Base-by-base conservation (phyloP, 2,888 invertebrate genomes). In the Pelosia muscerda region DNA sequence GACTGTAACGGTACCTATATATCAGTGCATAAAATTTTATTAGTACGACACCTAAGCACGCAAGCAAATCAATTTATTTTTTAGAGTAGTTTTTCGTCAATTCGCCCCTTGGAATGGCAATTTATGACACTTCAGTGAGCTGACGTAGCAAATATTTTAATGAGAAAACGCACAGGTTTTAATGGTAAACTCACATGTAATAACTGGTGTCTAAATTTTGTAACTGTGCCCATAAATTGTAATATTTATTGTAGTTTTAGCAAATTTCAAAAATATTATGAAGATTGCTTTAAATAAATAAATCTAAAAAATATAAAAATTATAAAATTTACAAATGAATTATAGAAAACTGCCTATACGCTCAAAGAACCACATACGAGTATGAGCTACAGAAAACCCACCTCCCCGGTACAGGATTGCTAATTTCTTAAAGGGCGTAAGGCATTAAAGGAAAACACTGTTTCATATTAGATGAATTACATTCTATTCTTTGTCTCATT, bases 11-110 rank as follows among this genome's bases (percentile, higher is more conserved):
- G 65, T 68, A n/a, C n/a, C n/a, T n/a, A 68, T 73, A 68, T 78
- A 67, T 77, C 65, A 66, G 65, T 49, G 59, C 57, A 74, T 77
- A 71, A 68, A 80, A 54, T 57, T 65, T 66, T 74, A 77, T 77
- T 68, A 23, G 61, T 55, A 69, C 66, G 78, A 77, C 64, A 71
- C 42, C 66, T 9, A 66, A 69, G 57, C 80, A 77, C 69, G 74
- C 77, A 59, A 73, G 42, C 56, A 68, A 64, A 63, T 66, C 57
- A 59, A 66, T 79, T 76, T 72, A 58, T 68, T 65, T 72, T 70
- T 73, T 63, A 60, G 76, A 65, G 28, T 34, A 19, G 11, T 15
- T 65, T n/a, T 64, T 65, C 34, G 22, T 34, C 25, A 23, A 25
- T 15, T 28, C 19, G n/a, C 49, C 3, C 49, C n/a, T 49, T 49